Evolutionary conservation across 2,113 vertebrate genomes (phyloP).

Genomic region (Taxidea taxus): DNA sequence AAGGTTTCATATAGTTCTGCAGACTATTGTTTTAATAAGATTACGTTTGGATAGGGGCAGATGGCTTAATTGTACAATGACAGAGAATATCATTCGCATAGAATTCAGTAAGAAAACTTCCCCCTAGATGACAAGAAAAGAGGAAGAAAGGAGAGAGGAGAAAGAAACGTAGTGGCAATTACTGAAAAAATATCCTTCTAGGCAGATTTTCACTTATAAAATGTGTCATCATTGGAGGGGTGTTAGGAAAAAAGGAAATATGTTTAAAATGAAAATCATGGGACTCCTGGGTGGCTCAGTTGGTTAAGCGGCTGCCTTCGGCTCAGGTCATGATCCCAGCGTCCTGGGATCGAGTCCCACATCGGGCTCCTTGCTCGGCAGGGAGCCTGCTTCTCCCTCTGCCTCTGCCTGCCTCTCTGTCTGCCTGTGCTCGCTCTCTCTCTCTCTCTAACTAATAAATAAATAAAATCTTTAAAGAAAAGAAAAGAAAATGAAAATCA

Average conservation of each 20-base stretch:
- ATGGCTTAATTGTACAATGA: background rate
- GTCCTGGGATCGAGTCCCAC: too few species aligned
- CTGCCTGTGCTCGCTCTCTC: too few species aligned
- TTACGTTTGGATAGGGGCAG: background rate
- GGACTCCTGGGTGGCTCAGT: too few species aligned
- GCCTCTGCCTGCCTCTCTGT: too few species aligned
- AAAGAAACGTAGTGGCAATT: background rate
- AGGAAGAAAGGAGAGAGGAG: background rate
- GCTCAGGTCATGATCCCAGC: too few species aligned
- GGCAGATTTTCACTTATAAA: background rate
- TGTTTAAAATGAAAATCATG: background rate
- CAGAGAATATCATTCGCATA: background rate
- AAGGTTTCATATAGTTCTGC: background rate
- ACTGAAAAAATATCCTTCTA: background rate
- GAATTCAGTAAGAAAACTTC: background rate
- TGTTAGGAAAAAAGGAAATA: background rate
- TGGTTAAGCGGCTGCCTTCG: too few species aligned
- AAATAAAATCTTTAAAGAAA: too few species aligned
- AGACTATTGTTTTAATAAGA: background rate
- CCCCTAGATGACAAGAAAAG: background rate
- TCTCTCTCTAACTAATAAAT: too few species aligned
- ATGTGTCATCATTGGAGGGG: background rate
- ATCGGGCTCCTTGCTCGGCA: too few species aligned
- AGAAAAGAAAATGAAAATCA: background rate
- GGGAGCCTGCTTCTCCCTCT: too few species aligned